Conservation (phyloP, 2,888 invertebrate species). For the Hypsopygia costalis region DNA sequence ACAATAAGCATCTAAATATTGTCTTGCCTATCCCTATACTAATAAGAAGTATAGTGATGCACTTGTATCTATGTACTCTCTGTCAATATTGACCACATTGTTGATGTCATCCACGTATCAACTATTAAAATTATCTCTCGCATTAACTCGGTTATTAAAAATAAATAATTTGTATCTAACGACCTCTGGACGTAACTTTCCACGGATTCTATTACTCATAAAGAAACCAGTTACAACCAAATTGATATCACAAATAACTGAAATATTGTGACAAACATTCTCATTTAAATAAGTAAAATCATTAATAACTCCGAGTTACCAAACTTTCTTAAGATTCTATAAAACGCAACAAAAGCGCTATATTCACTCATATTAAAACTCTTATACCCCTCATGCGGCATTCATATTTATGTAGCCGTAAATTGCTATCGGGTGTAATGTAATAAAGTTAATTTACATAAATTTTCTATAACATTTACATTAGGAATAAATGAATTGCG, state of each 20-base stretch:
- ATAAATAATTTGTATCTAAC: conserved; percentile 10
- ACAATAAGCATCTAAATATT: no score
- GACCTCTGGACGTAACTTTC: conserved; percentile 11
- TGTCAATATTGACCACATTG: conserved; percentile 6
- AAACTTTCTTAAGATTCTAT: conserved; percentile 13
- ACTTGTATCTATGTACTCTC: conserved; percentile 10
- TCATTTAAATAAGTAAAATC: not conserved
- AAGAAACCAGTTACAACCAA: conserved; percentile 5
- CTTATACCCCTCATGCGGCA: conserved; percentile 49
- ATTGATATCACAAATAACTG: conserved; percentile 10
- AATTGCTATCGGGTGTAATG: conserved; percentile 67
- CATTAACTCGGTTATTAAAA: conserved; percentile 6
- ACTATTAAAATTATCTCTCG: not conserved
- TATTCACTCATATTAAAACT: conserved; percentile 27
- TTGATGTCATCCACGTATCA: conserved; percentile 4
- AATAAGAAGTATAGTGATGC: conserved; percentile 3
- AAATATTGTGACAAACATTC: conserved; percentile 8
- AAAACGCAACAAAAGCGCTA: conserved; percentile 15
- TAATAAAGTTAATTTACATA: conserved; percentile 75
- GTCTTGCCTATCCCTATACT: no score
- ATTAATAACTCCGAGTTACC: conserved; percentile 12
- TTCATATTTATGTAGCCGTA: conserved; percentile 65
- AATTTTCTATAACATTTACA: conserved; percentile 76
- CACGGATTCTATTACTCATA: conserved; percentile 7
- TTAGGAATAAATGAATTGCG: conserved; percentile 68